Evolutionary conservation across 1,140 invertebrate species (phyloP).

Genomic region (Nebria ingens): DNA sequence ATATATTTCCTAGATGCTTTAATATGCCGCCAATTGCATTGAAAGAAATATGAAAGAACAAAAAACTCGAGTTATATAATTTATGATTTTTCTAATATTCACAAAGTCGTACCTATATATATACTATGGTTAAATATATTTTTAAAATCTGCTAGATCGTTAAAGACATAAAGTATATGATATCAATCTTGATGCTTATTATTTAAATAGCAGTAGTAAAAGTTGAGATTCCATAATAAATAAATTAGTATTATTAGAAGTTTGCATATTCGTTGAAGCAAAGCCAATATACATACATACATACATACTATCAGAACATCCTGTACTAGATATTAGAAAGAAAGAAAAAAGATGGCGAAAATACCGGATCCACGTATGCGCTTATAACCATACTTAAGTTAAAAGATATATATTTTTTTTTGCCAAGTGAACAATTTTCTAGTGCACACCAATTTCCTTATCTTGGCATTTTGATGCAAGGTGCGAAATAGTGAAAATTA

Average conservation of each 20-base stretch:
- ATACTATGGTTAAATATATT: too few relatives aligned
- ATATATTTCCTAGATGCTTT: too few relatives aligned
- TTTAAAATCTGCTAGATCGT: too few relatives aligned
- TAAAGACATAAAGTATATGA: too few relatives aligned
- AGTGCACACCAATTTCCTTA: slow-evolving; percentile 6
- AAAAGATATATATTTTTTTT: not conserved
- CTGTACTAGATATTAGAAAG: too few relatives aligned
- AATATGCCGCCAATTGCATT: not conserved
- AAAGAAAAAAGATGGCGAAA: not conserved
- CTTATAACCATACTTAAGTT: not conserved
- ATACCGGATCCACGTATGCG: not conserved
- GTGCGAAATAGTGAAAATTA: slow-evolving; percentile 9
- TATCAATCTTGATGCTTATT: too few relatives aligned
- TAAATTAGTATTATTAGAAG: not conserved
- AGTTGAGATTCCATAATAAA: not conserved
- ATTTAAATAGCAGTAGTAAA: not conserved
- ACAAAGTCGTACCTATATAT: too few relatives aligned
- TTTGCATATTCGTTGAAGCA: not conserved
- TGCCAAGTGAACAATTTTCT: not conserved
- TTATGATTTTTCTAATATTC: too few relatives aligned
- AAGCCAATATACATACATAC: slow-evolving; percentile 4
- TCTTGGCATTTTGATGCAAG: slow-evolving; percentile 2
- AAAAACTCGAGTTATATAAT: too few relatives aligned
- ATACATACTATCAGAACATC: not conserved
- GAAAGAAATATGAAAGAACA: not conserved